phyloP scores from a whole-genome alignment of 2,888 invertebrate genomes.

The Pharmacophagus antenor region DNA sequence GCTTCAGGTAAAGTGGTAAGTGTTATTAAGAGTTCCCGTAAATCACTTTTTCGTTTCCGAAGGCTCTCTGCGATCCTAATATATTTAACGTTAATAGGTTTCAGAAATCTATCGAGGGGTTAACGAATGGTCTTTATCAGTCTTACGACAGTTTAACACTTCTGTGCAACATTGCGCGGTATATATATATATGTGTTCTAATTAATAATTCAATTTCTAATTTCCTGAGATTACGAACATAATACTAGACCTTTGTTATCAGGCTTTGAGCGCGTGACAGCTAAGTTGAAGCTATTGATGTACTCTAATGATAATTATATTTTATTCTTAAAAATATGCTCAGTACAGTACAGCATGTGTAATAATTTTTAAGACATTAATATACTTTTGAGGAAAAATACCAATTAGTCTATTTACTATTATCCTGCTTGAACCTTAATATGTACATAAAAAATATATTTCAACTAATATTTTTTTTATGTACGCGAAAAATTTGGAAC shows the following conservation, averaged over 20 bases:
- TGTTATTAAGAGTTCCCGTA: constrained; percentile 8
- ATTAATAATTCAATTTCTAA: constrained; percentile 15
- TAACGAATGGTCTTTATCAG: constrained; percentile 24
- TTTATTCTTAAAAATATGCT: neutral
- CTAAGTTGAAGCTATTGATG: too few relatives aligned
- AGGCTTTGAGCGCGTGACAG: neutral
- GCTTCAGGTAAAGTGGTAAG: constrained; percentile 6
- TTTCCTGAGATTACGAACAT: constrained; percentile 2
- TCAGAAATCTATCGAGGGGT: constrained; percentile 20
- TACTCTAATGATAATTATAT: neutral
- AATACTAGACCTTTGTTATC: neutral
- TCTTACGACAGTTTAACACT: constrained; percentile 17
- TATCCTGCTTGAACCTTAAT: too few relatives aligned
- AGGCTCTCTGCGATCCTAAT: constrained; percentile 17
- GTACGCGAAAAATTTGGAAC: too few relatives aligned
- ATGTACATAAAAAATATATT: too few relatives aligned
- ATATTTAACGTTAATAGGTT: constrained; percentile 23
- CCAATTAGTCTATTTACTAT: too few relatives aligned
- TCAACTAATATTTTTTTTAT: too few relatives aligned
- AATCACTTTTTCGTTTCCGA: constrained; percentile 23
- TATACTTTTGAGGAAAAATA: too few relatives aligned
- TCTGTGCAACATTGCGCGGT: constrained; percentile 6
- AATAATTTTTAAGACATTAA: too few relatives aligned
- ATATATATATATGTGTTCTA: constrained; percentile 10
- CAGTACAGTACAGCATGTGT: too few relatives aligned